These are phyloP conservation scores for Philypnodon macrostomus DNA, from an alignment of 2,797 vertebrate genomes.

Conservation along the genomic window DNA sequence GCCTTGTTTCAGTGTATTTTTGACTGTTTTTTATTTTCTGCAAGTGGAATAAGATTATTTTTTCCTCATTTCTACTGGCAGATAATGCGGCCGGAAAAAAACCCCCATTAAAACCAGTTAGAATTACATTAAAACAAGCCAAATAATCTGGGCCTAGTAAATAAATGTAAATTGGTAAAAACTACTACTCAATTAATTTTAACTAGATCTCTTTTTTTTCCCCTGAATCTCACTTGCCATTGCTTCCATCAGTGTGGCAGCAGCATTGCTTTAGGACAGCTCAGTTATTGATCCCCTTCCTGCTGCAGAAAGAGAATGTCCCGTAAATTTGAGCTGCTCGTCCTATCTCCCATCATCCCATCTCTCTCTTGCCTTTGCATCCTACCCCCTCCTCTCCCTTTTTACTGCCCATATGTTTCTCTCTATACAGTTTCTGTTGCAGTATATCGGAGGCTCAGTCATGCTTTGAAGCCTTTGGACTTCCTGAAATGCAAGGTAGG, in stretches of 20 bases:
- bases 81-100: too few species aligned
- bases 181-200: too few species aligned
- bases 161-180: too few species aligned
- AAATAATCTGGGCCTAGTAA: too few species aligned
- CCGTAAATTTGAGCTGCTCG: conserved; percentile 41
- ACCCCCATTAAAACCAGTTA: too few species aligned
- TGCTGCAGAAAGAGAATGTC: conserved; percentile 31
- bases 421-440: conserved; percentile 23
- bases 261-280: conserved; percentile 36
- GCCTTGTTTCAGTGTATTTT: too few species aligned
- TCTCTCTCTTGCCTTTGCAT: background rate
- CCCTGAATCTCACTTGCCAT: background rate
- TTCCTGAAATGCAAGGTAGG: conserved; percentile 81
- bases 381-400: background rate
- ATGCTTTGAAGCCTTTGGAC: conserved; percentile 67
- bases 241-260: conserved; percentile 1
- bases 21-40: too few species aligned
- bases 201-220: background rate
- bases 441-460: conserved; percentile 9
- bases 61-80: too few species aligned
- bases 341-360: conserved; percentile 2
- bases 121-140: too few species aligned
- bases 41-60: too few species aligned
- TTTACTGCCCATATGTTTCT: conserved; percentile 8
- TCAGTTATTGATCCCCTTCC: conserved; percentile 50